phyloP scores from a whole-genome alignment of 2,113 vertebrate genomes.

The Acanthochromis polyacanthus region DNA sequence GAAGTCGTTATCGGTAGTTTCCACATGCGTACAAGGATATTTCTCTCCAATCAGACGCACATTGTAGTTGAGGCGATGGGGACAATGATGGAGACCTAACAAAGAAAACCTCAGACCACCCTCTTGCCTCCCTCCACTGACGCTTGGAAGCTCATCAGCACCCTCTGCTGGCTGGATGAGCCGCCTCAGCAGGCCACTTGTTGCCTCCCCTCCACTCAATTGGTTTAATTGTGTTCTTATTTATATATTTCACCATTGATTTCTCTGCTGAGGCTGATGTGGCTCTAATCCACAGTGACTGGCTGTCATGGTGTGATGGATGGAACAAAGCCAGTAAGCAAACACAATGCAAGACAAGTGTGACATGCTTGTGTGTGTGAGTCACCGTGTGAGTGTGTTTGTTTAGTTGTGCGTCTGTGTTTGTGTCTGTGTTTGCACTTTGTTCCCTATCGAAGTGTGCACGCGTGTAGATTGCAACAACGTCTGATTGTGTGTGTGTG shows the following conservation, averaged over 20 bases:
- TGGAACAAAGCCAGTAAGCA: constrained; percentile 73
- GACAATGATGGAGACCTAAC: constrained; percentile 59
- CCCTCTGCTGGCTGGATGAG: constrained; percentile 77
- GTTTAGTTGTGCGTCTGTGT: constrained; percentile 24
- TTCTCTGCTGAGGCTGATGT: constrained; percentile 71
- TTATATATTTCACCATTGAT: constrained; percentile 83
- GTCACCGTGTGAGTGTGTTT: constrained; percentile 26
- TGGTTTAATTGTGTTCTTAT: constrained; percentile 72
- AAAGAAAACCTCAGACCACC: constrained; percentile 63
- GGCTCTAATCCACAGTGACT: constrained; percentile 81
- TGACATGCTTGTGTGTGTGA: constrained; percentile 40
- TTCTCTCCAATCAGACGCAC: constrained; percentile 8
- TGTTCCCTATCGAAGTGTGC: constrained; percentile 39
- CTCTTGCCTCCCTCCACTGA: constrained; percentile 24
- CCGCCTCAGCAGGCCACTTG: constrained; percentile 75
- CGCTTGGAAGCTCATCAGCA: constrained; percentile 67
- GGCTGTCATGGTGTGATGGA: constrained; percentile 81
- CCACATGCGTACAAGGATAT: constrained; percentile 3
- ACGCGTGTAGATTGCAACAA: constrained; percentile 25
- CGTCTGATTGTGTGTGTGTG: not conserved
- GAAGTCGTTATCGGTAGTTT: constrained; percentile 29
- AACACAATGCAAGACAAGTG: constrained; percentile 74
- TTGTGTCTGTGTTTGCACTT: constrained; percentile 44
- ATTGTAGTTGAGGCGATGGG: constrained; percentile 25
- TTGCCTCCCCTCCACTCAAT: constrained; percentile 72